These are phyloP conservation scores for Coendou prehensilis DNA, from an alignment of 2,797 vertebrate species.

Conservation along the genomic window DNA sequence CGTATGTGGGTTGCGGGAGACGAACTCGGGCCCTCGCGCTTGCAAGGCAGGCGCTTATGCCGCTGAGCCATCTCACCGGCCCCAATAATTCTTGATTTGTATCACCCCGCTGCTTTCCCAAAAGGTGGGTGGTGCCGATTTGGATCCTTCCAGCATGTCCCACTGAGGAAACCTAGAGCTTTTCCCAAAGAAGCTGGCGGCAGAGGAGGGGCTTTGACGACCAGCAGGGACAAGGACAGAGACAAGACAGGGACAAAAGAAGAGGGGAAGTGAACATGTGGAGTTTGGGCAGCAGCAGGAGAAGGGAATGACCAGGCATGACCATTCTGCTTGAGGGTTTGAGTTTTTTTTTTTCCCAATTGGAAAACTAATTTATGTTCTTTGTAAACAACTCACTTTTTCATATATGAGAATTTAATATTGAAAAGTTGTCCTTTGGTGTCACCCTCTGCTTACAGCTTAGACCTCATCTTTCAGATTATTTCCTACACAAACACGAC, in stretches of 20 bases:
- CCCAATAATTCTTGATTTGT: constrained; percentile 67
- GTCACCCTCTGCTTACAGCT: constrained; percentile 6
- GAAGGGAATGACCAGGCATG: neutral
- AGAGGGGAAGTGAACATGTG: neutral
- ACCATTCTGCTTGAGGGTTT: neutral
- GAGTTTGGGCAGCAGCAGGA: neutral
- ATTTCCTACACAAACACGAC: constrained; percentile 47
- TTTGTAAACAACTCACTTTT: constrained; percentile 13
- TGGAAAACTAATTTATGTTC: constrained; percentile 41
- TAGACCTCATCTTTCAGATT: constrained; percentile 32
- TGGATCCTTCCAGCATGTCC: neutral
- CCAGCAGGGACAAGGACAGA: neutral
- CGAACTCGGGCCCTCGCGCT: too few species aligned
- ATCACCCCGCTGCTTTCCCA: constrained; percentile 62
- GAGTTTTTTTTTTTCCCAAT: neutral
- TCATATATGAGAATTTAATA: constrained; percentile 30
- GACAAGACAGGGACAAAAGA: neutral
- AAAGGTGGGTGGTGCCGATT: constrained; percentile 15
- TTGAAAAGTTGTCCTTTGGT: neutral
- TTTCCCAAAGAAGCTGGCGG: neutral
- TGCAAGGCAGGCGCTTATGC: too few species aligned
- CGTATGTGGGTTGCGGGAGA: too few species aligned
- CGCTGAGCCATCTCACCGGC: too few species aligned
- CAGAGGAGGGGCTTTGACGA: neutral
- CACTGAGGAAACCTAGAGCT: neutral